Base-by-base conservation (phyloP, 2,113 vertebrate species). In the Psilopogon haemacephalus region DNA sequence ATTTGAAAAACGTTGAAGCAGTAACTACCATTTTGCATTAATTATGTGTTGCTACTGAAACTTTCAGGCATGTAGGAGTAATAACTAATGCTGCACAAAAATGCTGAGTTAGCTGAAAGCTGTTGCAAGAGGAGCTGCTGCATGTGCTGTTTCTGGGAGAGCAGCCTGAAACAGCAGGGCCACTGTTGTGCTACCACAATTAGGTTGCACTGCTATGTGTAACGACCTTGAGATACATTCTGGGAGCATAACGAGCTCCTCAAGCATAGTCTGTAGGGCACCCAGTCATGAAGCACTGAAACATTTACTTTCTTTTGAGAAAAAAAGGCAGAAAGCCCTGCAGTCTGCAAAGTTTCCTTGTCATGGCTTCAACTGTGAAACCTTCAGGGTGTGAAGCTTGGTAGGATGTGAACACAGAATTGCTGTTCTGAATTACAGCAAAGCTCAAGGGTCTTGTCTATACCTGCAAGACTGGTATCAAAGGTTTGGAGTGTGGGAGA, bases 191-290 rank as follows among this genome's bases (percentile, higher is more conserved):
- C 72, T 86, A 85, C 48, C 71, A 81, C 54, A 63, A 58, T 3
- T 8, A 32, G 5, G 46, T 58, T 4, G 6, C 16, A 1, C 26
- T n/a, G 42, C n/a, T 9, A 0, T 6, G 56, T 2, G 5, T 11
- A n/a, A 3, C 42, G 13, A 89, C 69, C 76, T 81, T 26, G 50
- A 54, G 56, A 68, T 16, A 55, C 35, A 24, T 69, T 48, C 56
- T 55, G 62, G 60, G 32, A 55, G 56, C 35, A 18, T 2, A 62
- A 7, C 32, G 55, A 15, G 15, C 42, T 48, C 37, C 55, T 89
- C n/a, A 26, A 44, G 69, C 23, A 35, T 28, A 82, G 15, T 7
- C 37, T 52, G 5, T 38, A 16, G 8, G 50, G 48, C 30, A 83
- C 23, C 16, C 56, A 13, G 30, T 69, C 56, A n/a, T 7, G 8